These are phyloP conservation scores for Stigmatopora argus DNA, from an alignment of 2,113 vertebrate genomes.

Conservation along the genomic window DNA sequence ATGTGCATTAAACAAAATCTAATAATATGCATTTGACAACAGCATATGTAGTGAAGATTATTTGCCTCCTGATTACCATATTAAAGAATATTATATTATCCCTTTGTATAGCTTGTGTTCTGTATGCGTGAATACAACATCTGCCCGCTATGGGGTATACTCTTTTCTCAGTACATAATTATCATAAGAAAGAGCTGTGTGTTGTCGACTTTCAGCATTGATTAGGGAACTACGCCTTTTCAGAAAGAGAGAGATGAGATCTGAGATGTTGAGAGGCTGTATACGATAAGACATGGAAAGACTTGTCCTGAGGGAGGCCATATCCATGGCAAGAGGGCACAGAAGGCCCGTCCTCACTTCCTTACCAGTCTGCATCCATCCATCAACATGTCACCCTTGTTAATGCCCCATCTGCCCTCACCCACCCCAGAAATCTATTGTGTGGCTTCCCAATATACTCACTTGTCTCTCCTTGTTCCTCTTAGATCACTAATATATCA, in stretches of 20 bases:
- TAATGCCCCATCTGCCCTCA: conserved; percentile 11
- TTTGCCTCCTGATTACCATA: conserved; percentile 30
- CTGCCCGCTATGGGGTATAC: conserved; percentile 12
- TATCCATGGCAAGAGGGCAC: conserved; percentile 36
- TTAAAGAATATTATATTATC: conserved; percentile 22
- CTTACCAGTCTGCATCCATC: conserved; percentile 34
- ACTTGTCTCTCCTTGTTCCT: conserved; percentile 1
- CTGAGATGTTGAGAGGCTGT: conserved; percentile 29
- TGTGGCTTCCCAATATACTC: conserved; percentile 1
- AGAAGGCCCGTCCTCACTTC: conserved; percentile 33
- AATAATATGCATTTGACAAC: neutral
- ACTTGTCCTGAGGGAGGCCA: conserved; percentile 45
- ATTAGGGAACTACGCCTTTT: conserved; percentile 27
- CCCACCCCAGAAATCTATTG: conserved; percentile 18
- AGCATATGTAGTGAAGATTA: conserved; percentile 9
- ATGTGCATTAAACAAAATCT: neutral
- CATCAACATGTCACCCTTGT: conserved; percentile 45
- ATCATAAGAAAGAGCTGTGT: conserved; percentile 43
- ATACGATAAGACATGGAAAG: conserved; percentile 39
- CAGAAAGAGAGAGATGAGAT: conserved; percentile 16
- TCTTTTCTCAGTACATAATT: conserved; percentile 21
- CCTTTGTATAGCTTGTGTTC: conserved; percentile 18
- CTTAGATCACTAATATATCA: conserved; percentile 1
- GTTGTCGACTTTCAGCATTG: conserved; percentile 39
- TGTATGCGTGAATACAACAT: conserved; percentile 28